Evolutionary conservation across 2,888 invertebrate genomes (phyloP).

Genomic region (Nycteola revayana): DNA sequence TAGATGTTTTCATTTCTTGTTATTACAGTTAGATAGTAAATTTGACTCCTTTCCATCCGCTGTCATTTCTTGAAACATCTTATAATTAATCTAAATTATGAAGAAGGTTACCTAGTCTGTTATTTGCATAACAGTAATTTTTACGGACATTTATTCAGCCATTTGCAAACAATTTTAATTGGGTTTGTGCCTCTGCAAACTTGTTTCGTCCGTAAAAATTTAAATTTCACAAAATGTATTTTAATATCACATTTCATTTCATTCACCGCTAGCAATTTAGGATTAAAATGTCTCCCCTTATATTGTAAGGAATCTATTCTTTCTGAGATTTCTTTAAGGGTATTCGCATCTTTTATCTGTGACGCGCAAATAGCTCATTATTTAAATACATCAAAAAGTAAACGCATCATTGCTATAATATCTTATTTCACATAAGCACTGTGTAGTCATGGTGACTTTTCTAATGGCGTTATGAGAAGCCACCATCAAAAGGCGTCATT

Average conservation of each 20-base stretch:
- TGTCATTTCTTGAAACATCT: conserved; percentile 61
- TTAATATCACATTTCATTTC: conserved; percentile 24
- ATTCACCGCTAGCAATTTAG: conserved; percentile 16
- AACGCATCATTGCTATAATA: conserved; percentile 54
- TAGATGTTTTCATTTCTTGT: too few species aligned
- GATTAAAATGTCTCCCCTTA: conserved; percentile 8
- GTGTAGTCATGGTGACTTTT: conserved; percentile 65
- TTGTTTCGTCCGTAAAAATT: conserved; percentile 56
- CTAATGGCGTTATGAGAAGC: conserved; percentile 56
- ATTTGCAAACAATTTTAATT: conserved; percentile 78
- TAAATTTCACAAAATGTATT: conserved; percentile 41
- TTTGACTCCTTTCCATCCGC: conserved; percentile 52
- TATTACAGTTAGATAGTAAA: conserved; percentile 53
- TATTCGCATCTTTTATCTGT: conserved; percentile 16
- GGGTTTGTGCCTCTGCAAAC: conserved; percentile 66
- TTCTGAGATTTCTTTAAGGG: conserved; percentile 14
- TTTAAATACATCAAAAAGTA: conserved; percentile 45
- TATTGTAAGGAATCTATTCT: conserved; percentile 16
- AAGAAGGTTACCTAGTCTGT: conserved; percentile 68
- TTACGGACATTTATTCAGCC: conserved; percentile 67
- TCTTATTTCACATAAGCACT: conserved; percentile 52
- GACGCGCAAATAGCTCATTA: conserved; percentile 28
- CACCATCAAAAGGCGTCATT: conserved; percentile 68
- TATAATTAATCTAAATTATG: conserved; percentile 73
- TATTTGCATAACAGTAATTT: conserved; percentile 69